Percentiles rank a stretch among this genome's conserved stretches.
These are phyloP conservation scores for Callionymus lyra DNA, from an alignment of 2,113 vertebrate species.

Conservation along the genomic window DNA sequence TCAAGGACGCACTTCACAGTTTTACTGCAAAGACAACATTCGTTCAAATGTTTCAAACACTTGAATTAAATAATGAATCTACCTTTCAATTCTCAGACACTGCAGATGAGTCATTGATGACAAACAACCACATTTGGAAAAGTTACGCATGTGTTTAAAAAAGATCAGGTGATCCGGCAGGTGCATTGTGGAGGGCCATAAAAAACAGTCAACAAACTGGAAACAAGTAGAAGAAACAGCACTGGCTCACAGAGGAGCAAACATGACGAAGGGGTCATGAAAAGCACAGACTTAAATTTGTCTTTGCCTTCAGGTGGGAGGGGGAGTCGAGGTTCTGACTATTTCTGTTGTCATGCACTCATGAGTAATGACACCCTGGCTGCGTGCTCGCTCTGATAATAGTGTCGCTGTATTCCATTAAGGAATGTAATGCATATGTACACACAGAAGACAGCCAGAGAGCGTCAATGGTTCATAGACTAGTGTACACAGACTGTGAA, in stretches of 20 bases:
- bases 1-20: too few species aligned
- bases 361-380: constrained; percentile 28
- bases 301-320: constrained; percentile 1
- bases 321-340: constrained; percentile 9
- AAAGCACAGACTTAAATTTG: neutral
- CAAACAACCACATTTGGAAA: too few species aligned
- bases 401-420: neutral
- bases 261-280: constrained; percentile 6
- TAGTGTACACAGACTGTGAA: neutral
- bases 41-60: too few species aligned
- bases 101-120: too few species aligned
- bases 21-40: too few species aligned
- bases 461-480: constrained; percentile 9
- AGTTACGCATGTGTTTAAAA: too few species aligned
- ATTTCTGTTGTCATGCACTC: constrained; percentile 7
- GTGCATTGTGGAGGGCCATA: constrained; percentile 7
- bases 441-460: too few species aligned
- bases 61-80: constrained; percentile 1
- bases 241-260: constrained; percentile 1
- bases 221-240: constrained; percentile 7
- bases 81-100: too few species aligned
- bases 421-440: too few species aligned
- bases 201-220: constrained; percentile 20
- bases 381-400: neutral
- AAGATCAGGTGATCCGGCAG: too few species aligned